Conservation (phyloP, 2,888 invertebrate species). For the Desoria tigrina region DNA sequence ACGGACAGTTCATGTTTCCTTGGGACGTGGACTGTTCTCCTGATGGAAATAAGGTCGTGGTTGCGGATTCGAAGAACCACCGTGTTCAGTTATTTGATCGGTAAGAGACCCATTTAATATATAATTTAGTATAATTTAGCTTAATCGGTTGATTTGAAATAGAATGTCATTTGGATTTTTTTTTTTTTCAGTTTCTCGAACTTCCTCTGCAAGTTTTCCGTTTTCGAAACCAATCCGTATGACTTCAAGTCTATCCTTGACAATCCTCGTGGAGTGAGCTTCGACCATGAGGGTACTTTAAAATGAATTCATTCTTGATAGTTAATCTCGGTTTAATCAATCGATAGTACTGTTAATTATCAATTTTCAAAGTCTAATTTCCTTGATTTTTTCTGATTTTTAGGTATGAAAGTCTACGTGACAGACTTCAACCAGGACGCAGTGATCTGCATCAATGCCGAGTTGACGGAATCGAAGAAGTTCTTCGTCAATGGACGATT, state of each 20-base stretch:
- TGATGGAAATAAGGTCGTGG: conserved; percentile 36
- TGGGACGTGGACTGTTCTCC: conserved; percentile 45
- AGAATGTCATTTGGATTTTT: too few relatives aligned
- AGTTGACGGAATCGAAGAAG: conserved; percentile 1
- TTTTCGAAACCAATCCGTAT: conserved; percentile 34
- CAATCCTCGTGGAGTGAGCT: conserved; percentile 33
- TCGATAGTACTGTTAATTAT: background rate
- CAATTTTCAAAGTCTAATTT: too few relatives aligned
- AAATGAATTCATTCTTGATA: too few relatives aligned
- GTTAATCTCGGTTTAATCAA: background rate
- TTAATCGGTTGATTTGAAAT: too few relatives aligned
- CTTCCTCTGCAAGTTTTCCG: conserved; percentile 33
- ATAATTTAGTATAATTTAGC: too few relatives aligned
- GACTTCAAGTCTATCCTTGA: conserved; percentile 30
- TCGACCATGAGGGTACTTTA: conserved; percentile 27
- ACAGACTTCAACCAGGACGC: conserved; percentile 32
- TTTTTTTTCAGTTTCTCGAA: conserved; percentile 14
- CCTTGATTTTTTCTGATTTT: background rate
- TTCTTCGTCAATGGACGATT: conserved; percentile 15
- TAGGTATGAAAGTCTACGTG: conserved; percentile 24
- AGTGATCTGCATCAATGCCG: conserved; percentile 2
- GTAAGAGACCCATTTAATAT: too few relatives aligned
- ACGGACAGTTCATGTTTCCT: conserved; percentile 37
- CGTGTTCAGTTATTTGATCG: conserved; percentile 46
- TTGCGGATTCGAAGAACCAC: conserved; percentile 47